Evolutionary conservation across 1,140 invertebrate species (phyloP), one percentile per base, ranked within the genome.

Genomic region (Cyrtorhinus lividipennis): DNA sequence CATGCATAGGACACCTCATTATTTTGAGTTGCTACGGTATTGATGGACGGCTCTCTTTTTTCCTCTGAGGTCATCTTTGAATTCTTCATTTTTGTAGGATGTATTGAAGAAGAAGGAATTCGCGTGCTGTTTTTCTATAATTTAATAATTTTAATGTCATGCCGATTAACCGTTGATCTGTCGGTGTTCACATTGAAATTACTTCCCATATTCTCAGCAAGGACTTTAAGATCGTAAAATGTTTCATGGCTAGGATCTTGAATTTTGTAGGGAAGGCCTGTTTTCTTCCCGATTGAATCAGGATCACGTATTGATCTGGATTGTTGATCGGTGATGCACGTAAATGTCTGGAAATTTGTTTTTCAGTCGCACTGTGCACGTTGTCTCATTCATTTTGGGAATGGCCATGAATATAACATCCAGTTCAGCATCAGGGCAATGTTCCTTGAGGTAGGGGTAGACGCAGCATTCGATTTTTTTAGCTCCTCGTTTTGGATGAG

Each of bases 371-470:
- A 18, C 65, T 67, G 64, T 76, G 73, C 18, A 72, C 68, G 13
- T 68, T 67, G 62, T 77, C 74, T 20, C 70, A 68, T 64, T 76
- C 72, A 63, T 74, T 76, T 68, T 76, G 73, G 10, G 73, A 71
- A 63, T 76, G 74, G 20, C 73, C 74, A 15, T 66, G 63, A 62
- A 58, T 12, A 62, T 45, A 13, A 62, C 38, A 15, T 38, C 30
- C 30, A 38, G n/a, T n/a, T n/a, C n/a, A n/a, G n/a, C n/a, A n/a
- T n/a, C n/a, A n/a, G n/a, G n/a, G 24, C n/a, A 24, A n/a, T 23
- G 18, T 58, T 22, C n/a, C n/a, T n/a, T n/a, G n/a, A n/a, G n/a
- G 26, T 26, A 24, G 56, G 23, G 23, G 26, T 20, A 20, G 12
- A 20, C 23, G 53, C 53, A 56, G 23, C 56, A 22, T n/a, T 23